These are phyloP conservation scores for Chaenogobius annularis DNA, from an alignment of 2,113 vertebrate genomes.

Conservation along the genomic window DNA sequence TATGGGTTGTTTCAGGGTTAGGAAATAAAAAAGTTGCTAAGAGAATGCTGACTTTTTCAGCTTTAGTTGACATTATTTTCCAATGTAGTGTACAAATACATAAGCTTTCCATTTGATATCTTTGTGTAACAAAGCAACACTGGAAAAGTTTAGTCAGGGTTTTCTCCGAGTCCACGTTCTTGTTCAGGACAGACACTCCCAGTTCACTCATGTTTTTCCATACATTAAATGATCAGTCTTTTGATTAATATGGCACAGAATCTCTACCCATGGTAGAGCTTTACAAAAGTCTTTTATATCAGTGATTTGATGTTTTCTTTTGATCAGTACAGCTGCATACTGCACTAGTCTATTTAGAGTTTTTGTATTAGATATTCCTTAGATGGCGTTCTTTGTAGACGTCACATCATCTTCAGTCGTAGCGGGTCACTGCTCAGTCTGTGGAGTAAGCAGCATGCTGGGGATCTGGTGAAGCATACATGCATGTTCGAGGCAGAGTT, in stretches of 20 bases:
- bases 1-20: not conserved
- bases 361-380: not conserved
- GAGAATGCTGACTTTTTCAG: constrained; percentile 19
- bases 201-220: constrained; percentile 34
- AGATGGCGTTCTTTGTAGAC: constrained; percentile 1
- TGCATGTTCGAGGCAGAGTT: constrained; percentile 52
- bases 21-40: constrained; percentile 6
- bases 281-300: constrained; percentile 32
- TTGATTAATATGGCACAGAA: constrained; percentile 60
- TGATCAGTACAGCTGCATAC: not conserved
- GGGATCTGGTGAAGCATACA: constrained; percentile 67
- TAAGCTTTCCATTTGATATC: constrained; percentile 13
- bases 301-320: constrained; percentile 38
- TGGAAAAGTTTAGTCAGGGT: constrained; percentile 21
- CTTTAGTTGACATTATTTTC: constrained; percentile 21
- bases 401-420: constrained; percentile 40
- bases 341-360: not conserved
- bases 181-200: constrained; percentile 21
- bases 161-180: constrained; percentile 30
- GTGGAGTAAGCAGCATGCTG: constrained; percentile 63
- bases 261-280: constrained; percentile 13
- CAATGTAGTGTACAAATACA: constrained; percentile 35
- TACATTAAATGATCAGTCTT: constrained; percentile 45
- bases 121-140: constrained; percentile 18
- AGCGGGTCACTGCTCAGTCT: constrained; percentile 29